Base-by-base conservation (phyloP, 2,113 vertebrate species). In the Prionailurus viverrinus region DNA sequence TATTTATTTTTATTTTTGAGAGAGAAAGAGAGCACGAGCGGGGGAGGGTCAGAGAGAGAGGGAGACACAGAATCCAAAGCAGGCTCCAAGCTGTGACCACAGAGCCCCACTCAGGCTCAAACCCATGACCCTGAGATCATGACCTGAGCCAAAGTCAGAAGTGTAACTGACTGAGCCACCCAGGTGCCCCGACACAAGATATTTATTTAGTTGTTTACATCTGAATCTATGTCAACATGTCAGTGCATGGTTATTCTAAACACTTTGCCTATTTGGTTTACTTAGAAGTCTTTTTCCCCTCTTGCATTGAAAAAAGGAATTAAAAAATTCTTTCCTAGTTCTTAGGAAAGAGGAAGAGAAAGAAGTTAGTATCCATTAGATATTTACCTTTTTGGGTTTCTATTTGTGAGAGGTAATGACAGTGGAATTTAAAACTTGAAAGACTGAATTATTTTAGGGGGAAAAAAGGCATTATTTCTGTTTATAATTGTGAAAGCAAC, bases 321-420 rank as follows among this genome's bases (percentile, higher is more conserved):
- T 82, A 48, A 41, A 10, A 95, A 71, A 80, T 58, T 29, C 3
- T 91, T 5, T 80, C 13, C 8, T 80, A 48, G 27, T 81, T 41
- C 39, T 93, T 96, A 91, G 71, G 55, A 92, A 68, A 95, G 11
- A 84, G 53, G 53, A 53, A 78, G 91, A 91, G 33, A 92, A 87
- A 63, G 33, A 95, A 84, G 8, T 81, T 86, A 39, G 21, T 74
- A 68, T 66, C 1, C 16, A 36, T 71, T 90, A 93, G 48, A 82
- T 91, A 80, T 71, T 89, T 82, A 71, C 58, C 14, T 95, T 92
- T 4, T n/a, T 81, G 29, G 23, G 95, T 93, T 96, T 87, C 27
- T 79, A 51, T 78, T 91, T 95, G 14, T 89, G n/a, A 91, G 53
- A 65, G 18, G 65, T 73, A 82, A 68, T 36, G 36, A 65, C 21